A percentile compares a stretch with the other conserved stretches of the same genome.
Conservation (phyloP, 2,797 vertebrate genomes). For the Manis crassicaudata region DNA sequence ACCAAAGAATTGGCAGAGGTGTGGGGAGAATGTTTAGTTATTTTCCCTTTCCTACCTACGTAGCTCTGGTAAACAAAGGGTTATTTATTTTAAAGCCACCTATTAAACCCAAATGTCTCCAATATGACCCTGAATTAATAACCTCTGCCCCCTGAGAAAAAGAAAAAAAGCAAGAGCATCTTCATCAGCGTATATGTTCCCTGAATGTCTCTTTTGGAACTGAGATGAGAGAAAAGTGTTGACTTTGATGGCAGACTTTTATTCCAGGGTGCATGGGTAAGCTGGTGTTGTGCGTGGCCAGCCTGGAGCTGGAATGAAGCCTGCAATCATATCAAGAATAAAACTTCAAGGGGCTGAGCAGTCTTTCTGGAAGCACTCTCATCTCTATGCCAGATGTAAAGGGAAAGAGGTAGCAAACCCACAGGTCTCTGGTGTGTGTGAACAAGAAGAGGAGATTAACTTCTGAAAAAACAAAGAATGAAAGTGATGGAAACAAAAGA, state of each 20-base stretch:
- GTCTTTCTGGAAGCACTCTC: conserved; percentile 14
- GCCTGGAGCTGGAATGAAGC: conserved; percentile 56
- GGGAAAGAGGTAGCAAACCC: not conserved
- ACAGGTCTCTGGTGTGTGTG: not conserved
- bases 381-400: conserved; percentile 46
- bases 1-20: not conserved
- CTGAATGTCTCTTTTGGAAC: conserved; percentile 43
- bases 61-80: not conserved
- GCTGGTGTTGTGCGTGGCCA: not conserved
- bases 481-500: conserved; percentile 40
- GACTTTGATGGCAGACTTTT: conserved; percentile 67
- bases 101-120: not conserved
- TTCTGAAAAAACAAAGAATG: conserved; percentile 43
- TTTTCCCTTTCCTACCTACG: not conserved
- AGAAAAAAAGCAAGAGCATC: not conserved
- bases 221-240: conserved; percentile 48
- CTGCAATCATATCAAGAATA: conserved; percentile 63
- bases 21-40: not conserved
- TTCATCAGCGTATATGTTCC: conserved; percentile 16
- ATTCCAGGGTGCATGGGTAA: conserved; percentile 44
- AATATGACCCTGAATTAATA: conserved; percentile 56
- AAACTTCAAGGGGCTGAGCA: conserved; percentile 48
- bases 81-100: not conserved
- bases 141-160: not conserved
- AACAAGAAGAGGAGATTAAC: conserved; percentile 22